Conservation (phyloP, 1,140 invertebrate species). For the Bombus affinis region DNA sequence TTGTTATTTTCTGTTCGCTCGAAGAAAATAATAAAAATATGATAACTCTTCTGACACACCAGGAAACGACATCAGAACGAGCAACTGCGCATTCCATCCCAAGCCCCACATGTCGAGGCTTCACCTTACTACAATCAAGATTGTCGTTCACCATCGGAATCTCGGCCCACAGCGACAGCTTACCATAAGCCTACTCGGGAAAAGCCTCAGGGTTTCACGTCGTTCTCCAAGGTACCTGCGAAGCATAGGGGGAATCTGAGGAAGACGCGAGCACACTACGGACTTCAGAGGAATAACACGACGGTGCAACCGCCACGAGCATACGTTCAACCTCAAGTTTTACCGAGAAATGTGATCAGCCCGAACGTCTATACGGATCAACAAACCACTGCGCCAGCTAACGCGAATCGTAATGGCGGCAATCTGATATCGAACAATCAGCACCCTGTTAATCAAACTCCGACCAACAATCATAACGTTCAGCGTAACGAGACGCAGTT, state of each 20-base stretch:
- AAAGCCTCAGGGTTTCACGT: conserved; percentile 65
- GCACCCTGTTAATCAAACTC: conserved; percentile 52
- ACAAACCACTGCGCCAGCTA: not conserved
- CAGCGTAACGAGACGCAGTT: conserved; percentile 71
- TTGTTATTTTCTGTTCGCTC: not conserved
- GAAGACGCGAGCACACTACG: conserved; percentile 64
- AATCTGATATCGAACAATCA: conserved; percentile 57
- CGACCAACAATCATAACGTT: conserved; percentile 66
- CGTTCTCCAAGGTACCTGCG: conserved; percentile 70
- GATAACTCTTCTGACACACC: not conserved
- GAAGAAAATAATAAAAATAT: not conserved
- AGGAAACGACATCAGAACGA: conserved; percentile 80
- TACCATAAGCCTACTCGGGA: conserved; percentile 77
- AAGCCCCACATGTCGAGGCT: conserved; percentile 70
- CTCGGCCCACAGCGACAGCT: conserved; percentile 45
- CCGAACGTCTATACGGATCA: conserved; percentile 42
- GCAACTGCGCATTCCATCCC: conserved; percentile 72
- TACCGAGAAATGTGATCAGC: conserved; percentile 57
- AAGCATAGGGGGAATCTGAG: conserved; percentile 69
- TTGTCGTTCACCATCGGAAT: conserved; percentile 58
- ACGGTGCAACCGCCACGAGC: conserved; percentile 60
- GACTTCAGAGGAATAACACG: conserved; percentile 47
- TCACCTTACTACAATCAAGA: conserved; percentile 68
- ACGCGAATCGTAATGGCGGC: conserved; percentile 25
- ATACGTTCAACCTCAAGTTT: conserved; percentile 65